Percentiles rank a stretch among this genome's conserved stretches.
These are phyloP conservation scores for Chaitophorus viminalis DNA, from an alignment of 2,888 invertebrate species.

Conservation along the genomic window DNA sequence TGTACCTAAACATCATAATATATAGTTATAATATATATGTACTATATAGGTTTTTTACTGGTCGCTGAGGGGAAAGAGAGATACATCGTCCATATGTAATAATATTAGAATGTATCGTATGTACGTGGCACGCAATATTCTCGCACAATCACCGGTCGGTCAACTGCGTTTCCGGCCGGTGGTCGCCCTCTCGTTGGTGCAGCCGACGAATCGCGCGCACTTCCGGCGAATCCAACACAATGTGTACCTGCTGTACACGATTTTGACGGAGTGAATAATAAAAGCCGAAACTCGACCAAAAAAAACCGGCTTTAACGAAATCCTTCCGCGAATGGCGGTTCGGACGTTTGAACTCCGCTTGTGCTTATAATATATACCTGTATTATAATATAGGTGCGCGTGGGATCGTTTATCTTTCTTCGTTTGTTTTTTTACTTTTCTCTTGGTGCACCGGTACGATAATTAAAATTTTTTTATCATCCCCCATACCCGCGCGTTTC, in stretches of 20 bases:
- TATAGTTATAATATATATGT: no score
- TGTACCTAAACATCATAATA: no score
- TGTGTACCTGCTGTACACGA: neutral
- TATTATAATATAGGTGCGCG: neutral
- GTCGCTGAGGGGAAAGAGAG: neutral
- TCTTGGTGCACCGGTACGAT: neutral
- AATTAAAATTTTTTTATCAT: conserved; percentile 46
- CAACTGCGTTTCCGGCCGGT: conserved; percentile 45
- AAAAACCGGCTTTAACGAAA: neutral
- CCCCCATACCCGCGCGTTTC: neutral
- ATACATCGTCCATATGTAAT: neutral
- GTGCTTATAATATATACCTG: neutral
- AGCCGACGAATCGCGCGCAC: conserved; percentile 3
- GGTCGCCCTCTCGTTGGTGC: neutral
- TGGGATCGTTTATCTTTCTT: conserved; percentile 31
- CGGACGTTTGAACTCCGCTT: neutral
- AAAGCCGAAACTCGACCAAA: neutral
- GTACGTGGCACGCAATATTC: neutral
- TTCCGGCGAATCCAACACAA: neutral
- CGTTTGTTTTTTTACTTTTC: neutral
- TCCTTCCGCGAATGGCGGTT: neutral
- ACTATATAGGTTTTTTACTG: neutral
- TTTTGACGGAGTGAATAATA: neutral
- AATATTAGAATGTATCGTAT: neutral
- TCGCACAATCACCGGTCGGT: conserved; percentile 9